phyloP scores from a whole-genome alignment of 2,113 vertebrate genomes.

The Melospiza georgiana region DNA sequence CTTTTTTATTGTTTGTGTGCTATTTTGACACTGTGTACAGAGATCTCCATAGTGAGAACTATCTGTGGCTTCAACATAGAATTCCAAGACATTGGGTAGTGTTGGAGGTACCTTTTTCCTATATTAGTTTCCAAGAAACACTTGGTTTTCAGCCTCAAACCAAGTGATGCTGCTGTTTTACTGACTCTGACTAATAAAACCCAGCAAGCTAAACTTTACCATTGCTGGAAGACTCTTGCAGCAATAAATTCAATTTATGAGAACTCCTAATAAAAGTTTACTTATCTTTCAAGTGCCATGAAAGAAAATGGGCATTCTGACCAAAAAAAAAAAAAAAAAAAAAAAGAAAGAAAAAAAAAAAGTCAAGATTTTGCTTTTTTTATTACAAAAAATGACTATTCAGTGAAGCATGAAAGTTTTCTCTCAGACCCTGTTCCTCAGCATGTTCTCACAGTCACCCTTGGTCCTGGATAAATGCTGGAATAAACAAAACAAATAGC shows the following conservation, averaged over 20 bases:
- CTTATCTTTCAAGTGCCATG: conserved; percentile 34
- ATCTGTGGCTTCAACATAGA: conserved; percentile 52
- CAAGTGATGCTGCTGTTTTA: conserved; percentile 38
- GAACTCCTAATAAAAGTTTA: conserved; percentile 43
- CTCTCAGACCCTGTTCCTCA: not conserved
- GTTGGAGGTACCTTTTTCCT: conserved; percentile 65
- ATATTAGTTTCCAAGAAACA: conserved; percentile 45
- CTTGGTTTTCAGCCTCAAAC: conserved; percentile 13
- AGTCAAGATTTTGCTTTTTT: not conserved
- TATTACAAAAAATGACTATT: not conserved
- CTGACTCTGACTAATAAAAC: conserved; percentile 54
- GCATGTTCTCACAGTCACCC: not conserved
- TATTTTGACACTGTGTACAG: conserved; percentile 69
- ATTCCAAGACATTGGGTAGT: conserved; percentile 28
- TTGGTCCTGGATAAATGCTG: not conserved
- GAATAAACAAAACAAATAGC: conserved; percentile 16
- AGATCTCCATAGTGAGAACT: conserved; percentile 72
- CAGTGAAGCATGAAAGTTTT: not conserved
- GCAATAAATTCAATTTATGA: conserved; percentile 57
- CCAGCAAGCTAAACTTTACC: conserved; percentile 32
- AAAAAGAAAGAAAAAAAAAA: not conserved
- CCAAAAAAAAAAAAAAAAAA: not conserved
- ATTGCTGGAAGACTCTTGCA: conserved; percentile 32
- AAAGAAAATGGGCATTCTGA: not conserved
- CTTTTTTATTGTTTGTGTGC: conserved; percentile 33